phyloP scores from a whole-genome alignment of 2,113 vertebrate species.

The Okapia johnstoni region DNA sequence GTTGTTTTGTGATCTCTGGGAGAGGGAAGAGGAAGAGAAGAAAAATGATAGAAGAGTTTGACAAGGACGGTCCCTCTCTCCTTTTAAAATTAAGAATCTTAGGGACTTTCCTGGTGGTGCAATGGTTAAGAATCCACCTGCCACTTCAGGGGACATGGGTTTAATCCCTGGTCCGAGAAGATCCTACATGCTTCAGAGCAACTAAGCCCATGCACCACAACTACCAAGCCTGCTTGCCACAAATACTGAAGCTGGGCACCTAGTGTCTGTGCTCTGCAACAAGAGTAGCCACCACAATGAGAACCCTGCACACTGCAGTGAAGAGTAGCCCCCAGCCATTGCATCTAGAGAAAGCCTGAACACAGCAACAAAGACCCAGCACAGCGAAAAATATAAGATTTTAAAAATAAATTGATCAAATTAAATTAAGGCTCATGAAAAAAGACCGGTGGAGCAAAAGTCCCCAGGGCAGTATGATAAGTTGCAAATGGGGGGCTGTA shows the following conservation, averaged over 20 bases:
- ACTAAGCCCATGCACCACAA: neutral
- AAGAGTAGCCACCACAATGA: neutral
- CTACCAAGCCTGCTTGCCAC: neutral
- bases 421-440: neutral
- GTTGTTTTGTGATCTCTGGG: neutral
- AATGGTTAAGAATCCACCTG: neutral
- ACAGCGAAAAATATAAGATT: neutral
- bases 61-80: neutral
- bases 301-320: neutral
- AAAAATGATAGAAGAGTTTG: neutral
- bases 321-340: neutral
- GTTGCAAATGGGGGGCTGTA: neutral
- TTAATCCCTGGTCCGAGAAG: neutral
- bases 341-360: neutral
- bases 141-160: neutral
- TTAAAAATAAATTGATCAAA: neutral
- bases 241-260: neutral
- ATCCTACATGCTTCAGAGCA: neutral
- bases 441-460: neutral
- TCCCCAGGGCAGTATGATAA: neutral
- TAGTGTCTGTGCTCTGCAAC: neutral
- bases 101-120: neutral
- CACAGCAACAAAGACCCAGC: neutral
- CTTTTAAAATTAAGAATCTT: neutral
- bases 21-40: neutral